phyloP scores from a whole-genome alignment of 2,113 vertebrate species.

The Chunga burmeisteri region DNA sequence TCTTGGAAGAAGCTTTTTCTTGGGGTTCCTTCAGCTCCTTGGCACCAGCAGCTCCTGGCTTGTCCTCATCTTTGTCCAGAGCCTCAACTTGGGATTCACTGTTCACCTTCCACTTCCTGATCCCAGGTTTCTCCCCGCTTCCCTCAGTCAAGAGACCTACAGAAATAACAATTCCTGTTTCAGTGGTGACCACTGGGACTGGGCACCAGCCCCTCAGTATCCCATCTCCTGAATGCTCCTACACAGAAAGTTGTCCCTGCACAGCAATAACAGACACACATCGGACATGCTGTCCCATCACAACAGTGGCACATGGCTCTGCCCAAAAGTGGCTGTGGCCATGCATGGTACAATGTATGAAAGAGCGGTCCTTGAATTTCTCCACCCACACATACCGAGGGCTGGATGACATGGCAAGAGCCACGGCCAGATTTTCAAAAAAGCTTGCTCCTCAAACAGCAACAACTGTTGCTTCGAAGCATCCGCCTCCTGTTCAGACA shows the following conservation, averaged over 20 bases:
- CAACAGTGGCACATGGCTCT: neutral
- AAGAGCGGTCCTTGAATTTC: neutral
- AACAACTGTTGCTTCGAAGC: neutral
- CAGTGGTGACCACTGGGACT: neutral
- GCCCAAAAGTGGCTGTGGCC: neutral
- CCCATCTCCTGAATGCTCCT: neutral
- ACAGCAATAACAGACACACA: neutral
- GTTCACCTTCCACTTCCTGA: conserved; percentile 44
- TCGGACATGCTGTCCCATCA: neutral
- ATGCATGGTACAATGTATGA: neutral
- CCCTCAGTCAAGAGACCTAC: conserved; percentile 57
- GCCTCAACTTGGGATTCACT: conserved; percentile 32
- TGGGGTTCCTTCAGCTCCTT: neutral
- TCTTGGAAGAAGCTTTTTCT: conserved; percentile 60
- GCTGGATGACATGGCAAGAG: neutral
- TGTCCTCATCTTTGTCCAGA: conserved; percentile 20
- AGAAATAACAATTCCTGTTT: neutral
- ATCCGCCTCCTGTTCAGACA: neutral
- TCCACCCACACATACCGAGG: neutral
- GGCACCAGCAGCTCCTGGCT: neutral
- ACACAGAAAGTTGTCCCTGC: neutral
- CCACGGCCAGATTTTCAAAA: neutral
- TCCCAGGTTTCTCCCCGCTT: neutral
- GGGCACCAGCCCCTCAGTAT: neutral
- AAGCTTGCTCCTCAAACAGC: neutral